Evolutionary conservation across 2,113 vertebrate species (phyloP).

Genomic region (Hippolais icterina): DNA sequence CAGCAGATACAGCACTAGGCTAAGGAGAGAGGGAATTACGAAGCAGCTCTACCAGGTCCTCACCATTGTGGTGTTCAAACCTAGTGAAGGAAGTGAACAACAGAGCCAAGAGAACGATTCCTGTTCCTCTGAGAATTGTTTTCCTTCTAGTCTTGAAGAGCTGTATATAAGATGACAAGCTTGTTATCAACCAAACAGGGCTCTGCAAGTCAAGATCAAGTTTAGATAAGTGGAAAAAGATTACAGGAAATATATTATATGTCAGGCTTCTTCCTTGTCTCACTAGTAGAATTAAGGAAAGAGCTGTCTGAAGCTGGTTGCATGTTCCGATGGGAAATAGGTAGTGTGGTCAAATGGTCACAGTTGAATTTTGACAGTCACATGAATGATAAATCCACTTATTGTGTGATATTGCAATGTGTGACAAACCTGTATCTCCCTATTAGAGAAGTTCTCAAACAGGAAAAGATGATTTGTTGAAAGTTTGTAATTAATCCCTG

Average conservation of each 20-base stretch:
- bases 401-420: not conserved
- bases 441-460: not conserved
- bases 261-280: not conserved
- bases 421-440: not conserved
- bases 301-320: not conserved
- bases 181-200: not conserved
- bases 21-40: not conserved
- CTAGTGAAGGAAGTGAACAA: not conserved
- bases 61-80: not conserved
- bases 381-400: not conserved
- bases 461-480: not conserved
- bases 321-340: not conserved
- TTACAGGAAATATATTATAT: not conserved
- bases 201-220: not conserved
- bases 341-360: not conserved
- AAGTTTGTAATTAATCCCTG: not conserved
- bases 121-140: not conserved
- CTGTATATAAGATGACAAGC: not conserved
- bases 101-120: not conserved
- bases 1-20: not conserved
- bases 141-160: not conserved
- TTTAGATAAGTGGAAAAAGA: not conserved
- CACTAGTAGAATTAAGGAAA: not conserved
- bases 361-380: not conserved
- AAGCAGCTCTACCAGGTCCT: not conserved